Evolutionary conservation across 2,113 vertebrate species (phyloP).

Genomic region (Elgaria multicarinata): DNA sequence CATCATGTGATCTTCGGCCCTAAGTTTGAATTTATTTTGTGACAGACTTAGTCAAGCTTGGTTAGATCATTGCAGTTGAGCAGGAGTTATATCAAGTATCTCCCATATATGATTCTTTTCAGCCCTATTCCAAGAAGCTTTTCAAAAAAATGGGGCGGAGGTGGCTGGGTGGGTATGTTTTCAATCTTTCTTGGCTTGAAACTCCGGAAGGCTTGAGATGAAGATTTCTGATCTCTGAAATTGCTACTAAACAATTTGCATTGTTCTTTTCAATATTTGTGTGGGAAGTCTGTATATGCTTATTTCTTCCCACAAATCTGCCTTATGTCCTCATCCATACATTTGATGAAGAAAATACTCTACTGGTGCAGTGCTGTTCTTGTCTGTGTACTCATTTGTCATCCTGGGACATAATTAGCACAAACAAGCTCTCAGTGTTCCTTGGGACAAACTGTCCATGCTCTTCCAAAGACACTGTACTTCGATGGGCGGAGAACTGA

Average conservation of each 20-base stretch:
- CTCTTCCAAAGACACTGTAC: constrained; percentile 33
- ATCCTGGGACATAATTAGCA: constrained; percentile 45
- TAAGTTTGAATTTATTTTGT: too few relatives aligned
- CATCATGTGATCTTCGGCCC: too few relatives aligned
- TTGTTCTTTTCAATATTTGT: constrained; percentile 18
- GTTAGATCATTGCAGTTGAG: neutral
- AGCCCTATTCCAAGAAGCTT: too few relatives aligned
- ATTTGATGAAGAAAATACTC: neutral
- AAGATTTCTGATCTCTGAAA: neutral
- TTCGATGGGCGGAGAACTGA: constrained; percentile 6
- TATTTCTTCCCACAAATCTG: neutral
- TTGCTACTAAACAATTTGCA: neutral
- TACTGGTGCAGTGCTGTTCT: constrained; percentile 7
- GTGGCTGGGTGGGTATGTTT: neutral
- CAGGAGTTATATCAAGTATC: neutral
- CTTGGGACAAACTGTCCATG: neutral
- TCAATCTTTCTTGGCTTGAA: neutral
- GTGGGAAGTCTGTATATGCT: constrained; percentile 5
- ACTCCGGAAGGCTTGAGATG: too few relatives aligned
- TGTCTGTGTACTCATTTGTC: constrained; percentile 9
- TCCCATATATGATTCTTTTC: neutral
- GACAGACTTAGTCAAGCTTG: neutral
- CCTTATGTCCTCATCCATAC: neutral
- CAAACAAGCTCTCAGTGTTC: constrained; percentile 26
- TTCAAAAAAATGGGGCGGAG: neutral